Conservation (phyloP, 2,888 invertebrate genomes). For the Mimachlamys varia region DNA sequence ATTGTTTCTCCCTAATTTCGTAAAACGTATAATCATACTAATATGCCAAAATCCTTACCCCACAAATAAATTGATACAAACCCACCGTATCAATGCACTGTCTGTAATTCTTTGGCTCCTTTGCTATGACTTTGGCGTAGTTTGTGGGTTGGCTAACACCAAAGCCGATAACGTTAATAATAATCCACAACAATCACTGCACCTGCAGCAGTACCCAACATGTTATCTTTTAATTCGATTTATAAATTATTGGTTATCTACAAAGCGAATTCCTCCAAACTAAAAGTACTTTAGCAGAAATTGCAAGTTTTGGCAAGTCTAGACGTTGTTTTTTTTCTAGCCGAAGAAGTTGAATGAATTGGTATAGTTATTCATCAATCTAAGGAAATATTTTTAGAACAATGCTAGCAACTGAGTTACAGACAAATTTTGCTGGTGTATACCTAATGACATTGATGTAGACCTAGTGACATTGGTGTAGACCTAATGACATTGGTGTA, state of each 20-base stretch:
- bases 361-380: too few relatives aligned
- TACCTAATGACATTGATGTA: too few relatives aligned
- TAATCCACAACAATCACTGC: not conserved
- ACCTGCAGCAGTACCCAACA: not conserved
- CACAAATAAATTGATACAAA: not conserved
- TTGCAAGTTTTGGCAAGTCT: too few relatives aligned
- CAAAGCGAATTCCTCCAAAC: not conserved
- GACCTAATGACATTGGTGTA: too few relatives aligned
- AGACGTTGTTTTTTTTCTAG: too few relatives aligned
- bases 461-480: too few relatives aligned
- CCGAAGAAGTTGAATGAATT: too few relatives aligned
- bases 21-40: too few relatives aligned
- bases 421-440: too few relatives aligned
- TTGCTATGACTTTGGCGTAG: not conserved
- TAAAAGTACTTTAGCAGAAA: not conserved
- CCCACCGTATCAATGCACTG: not conserved
- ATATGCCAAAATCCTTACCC: not conserved
- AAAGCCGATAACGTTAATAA: not conserved
- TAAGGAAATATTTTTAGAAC: too few relatives aligned
- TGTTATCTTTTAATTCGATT: conserved; percentile 28
- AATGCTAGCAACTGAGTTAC: too few relatives aligned
- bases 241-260: conserved; percentile 26
- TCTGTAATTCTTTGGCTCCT: not conserved
- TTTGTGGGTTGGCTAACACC: not conserved
- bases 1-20: too few relatives aligned